These are phyloP conservation scores for Sprattus sprattus DNA, from an alignment of 2,113 vertebrate genomes.

Conservation along the genomic window DNA sequence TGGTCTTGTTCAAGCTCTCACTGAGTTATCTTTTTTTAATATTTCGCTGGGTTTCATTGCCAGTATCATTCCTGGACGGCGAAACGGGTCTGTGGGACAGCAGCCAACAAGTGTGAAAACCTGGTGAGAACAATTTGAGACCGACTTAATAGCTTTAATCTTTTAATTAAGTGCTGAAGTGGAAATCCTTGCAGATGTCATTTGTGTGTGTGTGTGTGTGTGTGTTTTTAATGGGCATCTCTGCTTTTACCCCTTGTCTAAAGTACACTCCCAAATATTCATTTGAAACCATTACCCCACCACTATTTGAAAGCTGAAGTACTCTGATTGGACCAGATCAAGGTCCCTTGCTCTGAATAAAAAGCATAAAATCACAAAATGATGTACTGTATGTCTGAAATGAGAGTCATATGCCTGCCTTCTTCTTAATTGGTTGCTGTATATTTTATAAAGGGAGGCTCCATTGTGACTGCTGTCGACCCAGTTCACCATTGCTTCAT, in stretches of 20 bases:
- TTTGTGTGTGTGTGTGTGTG: background rate
- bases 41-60: background rate
- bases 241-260: background rate
- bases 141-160: constrained; percentile 5
- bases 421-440: constrained; percentile 47
- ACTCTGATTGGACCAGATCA: background rate
- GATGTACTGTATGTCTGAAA: background rate
- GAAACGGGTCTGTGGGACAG: background rate
- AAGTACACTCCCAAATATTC: background rate
- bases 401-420: background rate
- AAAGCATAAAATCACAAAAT: background rate
- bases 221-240: background rate
- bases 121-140: background rate
- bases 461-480: constrained; percentile 49
- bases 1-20: background rate
- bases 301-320: background rate
- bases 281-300: background rate
- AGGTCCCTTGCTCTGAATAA: background rate
- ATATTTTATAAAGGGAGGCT: constrained; percentile 64
- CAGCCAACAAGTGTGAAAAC: background rate
- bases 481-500: constrained; percentile 49
- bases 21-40: background rate
- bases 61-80: background rate
- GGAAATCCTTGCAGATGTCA: constrained; percentile 1
- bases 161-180: constrained; percentile 2